Conservation (phyloP, 2,113 vertebrate genomes). For the Zootoca vivipara region DNA sequence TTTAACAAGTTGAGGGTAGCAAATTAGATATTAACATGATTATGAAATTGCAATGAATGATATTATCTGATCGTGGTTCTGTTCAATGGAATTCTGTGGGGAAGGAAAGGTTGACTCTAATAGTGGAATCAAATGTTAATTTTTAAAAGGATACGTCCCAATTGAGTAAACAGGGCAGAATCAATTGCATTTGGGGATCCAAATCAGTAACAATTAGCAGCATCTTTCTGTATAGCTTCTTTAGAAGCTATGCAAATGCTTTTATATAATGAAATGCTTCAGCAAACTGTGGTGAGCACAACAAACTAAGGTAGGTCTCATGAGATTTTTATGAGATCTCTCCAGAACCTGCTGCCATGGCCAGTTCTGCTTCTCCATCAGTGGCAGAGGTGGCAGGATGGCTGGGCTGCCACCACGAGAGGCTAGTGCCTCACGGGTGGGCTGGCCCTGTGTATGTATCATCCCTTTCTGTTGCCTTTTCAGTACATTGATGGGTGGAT, state of each 20-base stretch:
- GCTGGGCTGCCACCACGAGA: too few species aligned
- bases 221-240: not conserved
- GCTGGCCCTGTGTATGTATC: not conserved
- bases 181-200: conserved; percentile 48
- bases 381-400: too few species aligned
- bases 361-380: too few species aligned
- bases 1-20: conserved; percentile 61
- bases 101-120: conserved; percentile 23
- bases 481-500: not conserved
- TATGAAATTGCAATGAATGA: conserved; percentile 69
- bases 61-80: conserved; percentile 59
- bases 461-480: not conserved
- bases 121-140: conserved; percentile 44
- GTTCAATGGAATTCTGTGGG: conserved; percentile 41
- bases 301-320: not conserved
- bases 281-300: not conserved
- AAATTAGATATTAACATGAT: conserved; percentile 71
- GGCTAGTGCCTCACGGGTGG: too few species aligned
- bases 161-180: conserved; percentile 60
- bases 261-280: not conserved
- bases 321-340: too few species aligned
- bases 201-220: conserved; percentile 41
- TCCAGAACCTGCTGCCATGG: too few species aligned
- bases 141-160: conserved; percentile 45
- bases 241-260: not conserved